These are phyloP conservation scores for Whitmania pigra DNA, from an alignment of 1,140 invertebrate genomes.

Conservation along the genomic window DNA sequence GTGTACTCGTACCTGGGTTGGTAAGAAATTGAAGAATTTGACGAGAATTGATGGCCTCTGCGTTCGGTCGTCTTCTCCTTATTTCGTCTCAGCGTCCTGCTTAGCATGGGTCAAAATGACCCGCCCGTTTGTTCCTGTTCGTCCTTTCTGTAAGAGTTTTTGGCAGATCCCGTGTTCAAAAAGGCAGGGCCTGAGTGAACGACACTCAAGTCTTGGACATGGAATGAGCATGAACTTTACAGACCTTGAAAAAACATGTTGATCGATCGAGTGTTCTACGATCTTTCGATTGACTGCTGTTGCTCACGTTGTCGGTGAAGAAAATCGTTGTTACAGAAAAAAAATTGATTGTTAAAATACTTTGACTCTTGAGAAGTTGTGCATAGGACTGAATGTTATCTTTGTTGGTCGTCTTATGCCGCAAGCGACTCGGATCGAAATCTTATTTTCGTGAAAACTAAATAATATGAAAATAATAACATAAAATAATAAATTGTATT, in stretches of 20 bases:
- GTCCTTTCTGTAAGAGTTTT: too few relatives aligned
- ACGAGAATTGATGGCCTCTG: too few relatives aligned
- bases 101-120: too few relatives aligned
- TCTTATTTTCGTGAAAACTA: neutral
- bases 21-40: too few relatives aligned
- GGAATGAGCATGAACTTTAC: too few relatives aligned
- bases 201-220: too few relatives aligned
- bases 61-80: too few relatives aligned
- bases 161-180: too few relatives aligned
- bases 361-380: neutral
- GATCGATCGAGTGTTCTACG: neutral
- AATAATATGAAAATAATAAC: neutral
- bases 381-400: constrained; percentile 8
- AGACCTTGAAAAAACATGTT: neutral
- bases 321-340: neutral
- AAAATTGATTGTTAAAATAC: neutral
- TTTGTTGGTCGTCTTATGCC: neutral
- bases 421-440: neutral
- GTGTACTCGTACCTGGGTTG: too few relatives aligned
- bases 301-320: neutral
- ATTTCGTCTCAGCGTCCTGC: too few relatives aligned
- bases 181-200: too few relatives aligned
- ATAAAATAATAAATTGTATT: constrained; percentile 10
- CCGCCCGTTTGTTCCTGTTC: too few relatives aligned
- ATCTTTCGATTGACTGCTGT: constrained; percentile 1